Base-by-base conservation (phyloP, 2,797 vertebrate genomes). In the Parauchenoglanis ngamensis region DNA sequence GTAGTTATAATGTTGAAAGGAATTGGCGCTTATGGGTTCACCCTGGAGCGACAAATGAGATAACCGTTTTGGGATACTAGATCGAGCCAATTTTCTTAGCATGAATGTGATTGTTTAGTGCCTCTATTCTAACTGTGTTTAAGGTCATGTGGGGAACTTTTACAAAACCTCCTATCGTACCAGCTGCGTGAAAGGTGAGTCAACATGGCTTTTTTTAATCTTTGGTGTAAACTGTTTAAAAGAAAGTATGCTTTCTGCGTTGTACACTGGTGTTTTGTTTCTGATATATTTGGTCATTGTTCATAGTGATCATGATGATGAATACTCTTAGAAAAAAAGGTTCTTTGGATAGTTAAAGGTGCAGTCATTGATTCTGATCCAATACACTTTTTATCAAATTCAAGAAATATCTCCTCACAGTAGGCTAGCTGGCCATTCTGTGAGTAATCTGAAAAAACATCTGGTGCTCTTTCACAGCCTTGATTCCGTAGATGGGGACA, bases 211-310 rank as follows among this genome's bases (percentile, higher is more conserved):
- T 23, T 54, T 54, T 19, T 70, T 56, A 11, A 83, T 83, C 61
- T 83, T 65, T 81, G 63, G 40, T 82, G 85, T 82, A 52, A 87
- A 76, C 31, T 49, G 59, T 83, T 76, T 19, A 13, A 57, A 86
- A 68, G 85, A 44, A 56, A 54, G 61, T 21, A 19, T 56, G 2
- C n/a, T 35, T 31, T 59, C 54, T 72, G 65, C 54, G 12, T 61
- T 67, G 72, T 59, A 87, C 31, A 65, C 88, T 68, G 59, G 68
- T 82, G 78, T 86, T 88, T 86, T 49, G 65, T 82, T 90, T 86
- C 70, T 56, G 4, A 59, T 79, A 83, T 84, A 84, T 86, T 86
- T 85, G 80, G 75, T 84, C 81, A 49, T 88, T 81, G 80, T 83
- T 81, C 89, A 86, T 87, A 68, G 70, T 83, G 17, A 23, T 57